phyloP scores from a whole-genome alignment of 1,140 invertebrate genomes.

The Ostrea edulis region DNA sequence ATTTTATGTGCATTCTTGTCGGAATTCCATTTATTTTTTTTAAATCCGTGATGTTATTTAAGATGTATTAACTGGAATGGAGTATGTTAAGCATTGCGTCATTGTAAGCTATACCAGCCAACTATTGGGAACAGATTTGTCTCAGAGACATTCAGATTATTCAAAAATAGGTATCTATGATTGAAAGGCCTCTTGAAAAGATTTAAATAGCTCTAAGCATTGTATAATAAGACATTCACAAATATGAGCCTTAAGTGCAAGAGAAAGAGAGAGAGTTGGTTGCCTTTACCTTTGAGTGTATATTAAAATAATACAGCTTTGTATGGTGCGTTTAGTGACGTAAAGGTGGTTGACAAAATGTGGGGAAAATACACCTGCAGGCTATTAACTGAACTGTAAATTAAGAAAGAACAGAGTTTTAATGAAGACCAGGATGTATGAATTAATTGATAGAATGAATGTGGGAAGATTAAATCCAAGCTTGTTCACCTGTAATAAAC shows the following conservation, averaged over 20 bases:
- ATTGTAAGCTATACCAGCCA: neutral
- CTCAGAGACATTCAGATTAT: neutral
- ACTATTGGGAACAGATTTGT: neutral
- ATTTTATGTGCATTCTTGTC: slow-evolving; percentile 32
- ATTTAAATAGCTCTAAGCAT: slow-evolving; percentile 5
- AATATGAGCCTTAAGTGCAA: neutral
- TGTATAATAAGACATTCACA: neutral
- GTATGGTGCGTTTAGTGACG: neutral
- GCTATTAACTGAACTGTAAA: neutral
- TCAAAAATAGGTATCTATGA: slow-evolving; percentile 13
- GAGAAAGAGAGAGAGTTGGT: neutral
- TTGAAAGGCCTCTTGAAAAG: neutral
- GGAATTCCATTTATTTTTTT: slow-evolving; percentile 12
- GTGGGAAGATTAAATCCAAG: neutral
- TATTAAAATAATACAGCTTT: slow-evolving; percentile 19
- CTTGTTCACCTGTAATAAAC: neutral
- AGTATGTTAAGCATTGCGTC: neutral
- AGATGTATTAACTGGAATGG: neutral
- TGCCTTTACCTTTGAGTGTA: slow-evolving; percentile 2
- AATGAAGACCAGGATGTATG: slow-evolving; percentile 11
- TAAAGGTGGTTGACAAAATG: neutral
- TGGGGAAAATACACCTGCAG: neutral
- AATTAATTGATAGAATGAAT: neutral
- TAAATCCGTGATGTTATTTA: neutral
- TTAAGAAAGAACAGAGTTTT: slow-evolving; percentile 4